Base-by-base conservation (phyloP, 2,888 invertebrate species). In the Pammene fasciana region DNA sequence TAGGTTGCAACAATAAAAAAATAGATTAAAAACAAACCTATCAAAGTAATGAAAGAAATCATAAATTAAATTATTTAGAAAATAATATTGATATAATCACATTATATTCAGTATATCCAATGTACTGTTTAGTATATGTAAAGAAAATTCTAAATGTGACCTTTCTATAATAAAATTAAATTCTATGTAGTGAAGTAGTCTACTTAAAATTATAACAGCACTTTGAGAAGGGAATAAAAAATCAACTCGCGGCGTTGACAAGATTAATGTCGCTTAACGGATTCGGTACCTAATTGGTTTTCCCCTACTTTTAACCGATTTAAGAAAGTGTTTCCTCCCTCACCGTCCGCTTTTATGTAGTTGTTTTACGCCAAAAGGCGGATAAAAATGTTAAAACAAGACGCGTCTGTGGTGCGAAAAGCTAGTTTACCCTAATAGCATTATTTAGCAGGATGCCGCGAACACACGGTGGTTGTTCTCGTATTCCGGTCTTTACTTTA, bases 341-440 rank as follows among this genome's bases (percentile, higher is more conserved):
- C 34, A 36, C 56, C 16, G 26, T 48, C 55, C 45, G 41, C 59
- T 52, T 64, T 68, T 55, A 65, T 70, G 50, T 65, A 41, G 65
- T 65, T 65, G 55, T 60, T 60, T 60, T 65, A 60, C 65, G 54
- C 59, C 54, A 59, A 70, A 65, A 70, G 65, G 57, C 50, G 64
- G 68, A 68, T 68, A 68, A 68, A 68, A 68, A 65, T 65, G 65
- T 70, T 70, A 60, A 60, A 57, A 55, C 70, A 70, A 70, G 46
- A 52, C 65, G 46, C 55, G 52, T 52, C 59, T 65, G 62, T 48
- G 70, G 70, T 10, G 70, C 14, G 65, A 55, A 65, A 70, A 70
- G 70, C 70, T 70, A 70, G 70, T 70, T 70, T 65, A 65, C 70
- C 60, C 46, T 70, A 70, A 70, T 70, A 65, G 70, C 70, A 70